Conservation (phyloP, 2,888 invertebrate species). For the Meteorus cinctellus region DNA sequence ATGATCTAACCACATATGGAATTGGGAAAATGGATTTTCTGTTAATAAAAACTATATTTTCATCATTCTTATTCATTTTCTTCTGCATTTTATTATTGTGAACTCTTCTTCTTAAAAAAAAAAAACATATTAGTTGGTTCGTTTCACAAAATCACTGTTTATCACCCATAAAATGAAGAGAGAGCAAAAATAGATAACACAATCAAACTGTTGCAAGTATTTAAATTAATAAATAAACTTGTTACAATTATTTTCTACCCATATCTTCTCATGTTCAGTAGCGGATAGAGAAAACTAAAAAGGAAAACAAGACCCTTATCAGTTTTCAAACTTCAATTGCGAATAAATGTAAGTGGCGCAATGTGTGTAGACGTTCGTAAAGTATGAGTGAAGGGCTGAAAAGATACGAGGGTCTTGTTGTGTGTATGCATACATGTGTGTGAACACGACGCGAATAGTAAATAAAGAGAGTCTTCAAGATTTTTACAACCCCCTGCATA, state of each 20-base stretch:
- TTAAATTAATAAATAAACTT: too few species aligned
- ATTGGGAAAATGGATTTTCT: neutral
- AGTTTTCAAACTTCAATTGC: neutral
- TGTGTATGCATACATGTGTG: neutral
- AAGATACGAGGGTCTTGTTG: slow-evolving; percentile 1
- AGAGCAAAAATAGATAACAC: neutral
- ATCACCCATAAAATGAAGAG: neutral
- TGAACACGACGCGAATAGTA: slow-evolving; percentile 42
- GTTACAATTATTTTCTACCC: too few species aligned
- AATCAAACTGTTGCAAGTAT: neutral
- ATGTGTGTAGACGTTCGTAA: neutral
- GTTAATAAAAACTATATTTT: too few species aligned
- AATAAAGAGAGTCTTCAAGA: slow-evolving; percentile 45
- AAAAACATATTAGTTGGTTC: too few species aligned
- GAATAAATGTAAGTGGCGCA: slow-evolving; percentile 15
- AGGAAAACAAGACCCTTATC: neutral
- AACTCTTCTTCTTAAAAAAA: neutral
- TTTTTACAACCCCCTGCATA: slow-evolving; percentile 48
- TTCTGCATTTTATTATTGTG: neutral
- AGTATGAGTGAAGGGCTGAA: slow-evolving; percentile 17
- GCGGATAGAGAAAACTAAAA: too few species aligned
- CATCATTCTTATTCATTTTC: neutral
- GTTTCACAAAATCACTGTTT: too few species aligned
- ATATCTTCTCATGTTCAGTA: too few species aligned
- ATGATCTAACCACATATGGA: neutral